These are phyloP conservation scores for Alsophila aescularia DNA, from an alignment of 2,888 invertebrate genomes.

Conservation along the genomic window DNA sequence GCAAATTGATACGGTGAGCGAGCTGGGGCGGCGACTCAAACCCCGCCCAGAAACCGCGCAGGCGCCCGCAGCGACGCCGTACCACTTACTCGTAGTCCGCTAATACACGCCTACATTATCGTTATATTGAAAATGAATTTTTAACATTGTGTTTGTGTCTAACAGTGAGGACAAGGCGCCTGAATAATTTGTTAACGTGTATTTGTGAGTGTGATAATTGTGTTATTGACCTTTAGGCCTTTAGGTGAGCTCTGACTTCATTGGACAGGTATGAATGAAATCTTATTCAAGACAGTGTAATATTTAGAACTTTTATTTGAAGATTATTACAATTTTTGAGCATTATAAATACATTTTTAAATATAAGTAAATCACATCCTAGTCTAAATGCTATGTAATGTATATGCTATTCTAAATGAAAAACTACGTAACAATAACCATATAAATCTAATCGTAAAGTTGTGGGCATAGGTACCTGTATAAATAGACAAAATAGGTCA, in stretches of 20 bases:
- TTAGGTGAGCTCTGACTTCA: neutral
- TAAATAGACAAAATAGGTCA: neutral
- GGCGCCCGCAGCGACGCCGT: conserved; percentile 61
- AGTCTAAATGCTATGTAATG: conserved; percentile 16
- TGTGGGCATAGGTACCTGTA: neutral
- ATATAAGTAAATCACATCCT: conserved; percentile 14
- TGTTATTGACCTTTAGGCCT: conserved; percentile 3
- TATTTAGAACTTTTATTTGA: conserved; percentile 8
- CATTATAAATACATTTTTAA: conserved; percentile 9
- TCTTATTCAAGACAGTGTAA: neutral
- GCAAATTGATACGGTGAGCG: conserved; percentile 14
- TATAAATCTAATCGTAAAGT: conserved; percentile 16
- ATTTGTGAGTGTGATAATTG: conserved; percentile 26
- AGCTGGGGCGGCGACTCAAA: conserved; percentile 56
- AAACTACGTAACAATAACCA: conserved; percentile 19
- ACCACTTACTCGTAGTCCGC: conserved; percentile 51
- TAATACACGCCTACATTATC: conserved; percentile 83
- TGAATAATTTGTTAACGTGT: conserved; percentile 31
- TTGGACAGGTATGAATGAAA: neutral
- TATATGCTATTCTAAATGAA: conserved; percentile 25
- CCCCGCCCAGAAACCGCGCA: conserved; percentile 74
- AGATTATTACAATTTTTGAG: conserved; percentile 7
- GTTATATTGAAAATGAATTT: conserved; percentile 77
- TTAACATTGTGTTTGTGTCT: conserved; percentile 67
- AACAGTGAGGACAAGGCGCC: conserved; percentile 42